Evolutionary conservation across 2,113 vertebrate species (phyloP), one percentile per base, ranked within the genome.

Genomic region (Oryzias celebensis): DNA sequence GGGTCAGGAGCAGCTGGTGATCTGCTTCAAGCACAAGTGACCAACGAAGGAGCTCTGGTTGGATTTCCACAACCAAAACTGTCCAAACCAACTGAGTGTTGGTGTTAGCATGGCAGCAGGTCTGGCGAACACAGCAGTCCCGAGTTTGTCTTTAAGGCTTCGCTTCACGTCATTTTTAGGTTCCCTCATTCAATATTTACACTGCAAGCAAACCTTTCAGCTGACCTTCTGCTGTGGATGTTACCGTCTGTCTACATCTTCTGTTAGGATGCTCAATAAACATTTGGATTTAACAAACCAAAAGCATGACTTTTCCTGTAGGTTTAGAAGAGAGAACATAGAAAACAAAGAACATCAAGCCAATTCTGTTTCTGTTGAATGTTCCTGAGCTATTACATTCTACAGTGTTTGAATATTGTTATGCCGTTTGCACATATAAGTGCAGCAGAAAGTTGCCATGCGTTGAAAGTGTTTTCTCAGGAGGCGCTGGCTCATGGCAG

Each of bases 21-120:
- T 67, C 68, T 56, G 74, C 67, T 69, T 71, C 76, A 58, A 20
- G 65, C 59, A 47, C 59, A 52, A 65, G 65, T 79, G 64, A 68
- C 67, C 83, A 75, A 65, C 73, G 65, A 72, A 73, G 59, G 65
- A 72, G 64, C 68, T 78, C 66, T 56, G 69, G 73, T 78, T 60
- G 74, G 47, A 52, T 68, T 73, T 73, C 46, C 70, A 80, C 79
- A 73, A 74, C 70, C 83, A 79, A 83, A 81, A 81, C 77, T 73
- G 60, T 78, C 60, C 77, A 65, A 78, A 82, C 78, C 76, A 85
- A 88, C 7, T 7, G 7, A 36, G 64, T 71, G 87, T 82, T 75
- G 76, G 67, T 63, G 61, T 51, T 65, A 77, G 66, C 71, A 76
- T 63, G 81, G 76, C 77, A 53, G 75, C 75, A 81, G 23, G 62